These are phyloP conservation scores for Nesidiocoris tenuis DNA, from an alignment of 2,888 invertebrate species.

Conservation along the genomic window DNA sequence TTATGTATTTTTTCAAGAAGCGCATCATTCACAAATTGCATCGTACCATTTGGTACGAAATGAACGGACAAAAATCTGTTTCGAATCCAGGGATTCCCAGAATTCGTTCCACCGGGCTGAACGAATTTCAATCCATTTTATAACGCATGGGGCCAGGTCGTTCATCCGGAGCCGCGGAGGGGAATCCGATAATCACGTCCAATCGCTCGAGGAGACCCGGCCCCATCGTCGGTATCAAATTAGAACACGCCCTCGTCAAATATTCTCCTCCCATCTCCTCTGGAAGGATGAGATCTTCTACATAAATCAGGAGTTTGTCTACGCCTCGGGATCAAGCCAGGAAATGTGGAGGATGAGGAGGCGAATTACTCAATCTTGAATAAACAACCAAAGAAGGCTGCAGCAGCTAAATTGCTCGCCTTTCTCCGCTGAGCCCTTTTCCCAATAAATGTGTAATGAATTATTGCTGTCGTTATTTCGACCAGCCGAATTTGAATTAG, in stretches of 20 bases:
- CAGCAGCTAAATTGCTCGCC: conserved; percentile 16
- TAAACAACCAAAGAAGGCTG: conserved; percentile 19
- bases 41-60: no score
- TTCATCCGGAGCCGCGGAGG: not conserved
- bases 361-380: conserved; percentile 31
- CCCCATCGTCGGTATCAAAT: conserved; percentile 23
- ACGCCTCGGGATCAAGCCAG: conserved; percentile 1
- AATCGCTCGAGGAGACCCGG: not conserved
- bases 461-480: no score
- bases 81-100: no score
- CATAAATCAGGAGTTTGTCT: conserved; percentile 32
- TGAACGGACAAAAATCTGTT: no score
- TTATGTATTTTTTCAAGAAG: no score
- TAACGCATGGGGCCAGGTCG: no score
- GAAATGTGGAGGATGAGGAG: not conserved
- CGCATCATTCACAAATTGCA: no score
- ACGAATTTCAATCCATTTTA: no score
- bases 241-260: conserved; percentile 17
- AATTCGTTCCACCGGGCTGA: no score
- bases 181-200: not conserved
- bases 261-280: conserved; percentile 24
- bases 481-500: no score
- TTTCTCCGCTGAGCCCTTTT: no score
- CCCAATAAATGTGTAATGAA: no score
- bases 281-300: not conserved